Evolutionary conservation across 2,113 vertebrate genomes (phyloP).

Genomic region (Myotis yumanensis): DNA sequence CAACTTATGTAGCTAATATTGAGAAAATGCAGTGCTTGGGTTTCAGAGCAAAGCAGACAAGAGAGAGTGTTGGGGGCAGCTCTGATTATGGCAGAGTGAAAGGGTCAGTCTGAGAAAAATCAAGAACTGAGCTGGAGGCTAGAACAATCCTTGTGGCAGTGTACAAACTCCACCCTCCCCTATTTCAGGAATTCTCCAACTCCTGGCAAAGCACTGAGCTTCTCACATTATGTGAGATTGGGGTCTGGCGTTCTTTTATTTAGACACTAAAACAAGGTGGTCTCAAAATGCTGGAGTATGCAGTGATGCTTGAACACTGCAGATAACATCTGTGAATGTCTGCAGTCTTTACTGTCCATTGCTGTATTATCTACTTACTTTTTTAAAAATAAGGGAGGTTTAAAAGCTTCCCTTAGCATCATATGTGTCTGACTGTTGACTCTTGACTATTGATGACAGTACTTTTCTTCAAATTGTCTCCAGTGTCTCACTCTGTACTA

Average conservation of each 20-base stretch:
- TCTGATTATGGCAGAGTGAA: neutral
- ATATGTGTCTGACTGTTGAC: neutral
- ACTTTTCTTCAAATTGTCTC: neutral
- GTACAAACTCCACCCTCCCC: neutral
- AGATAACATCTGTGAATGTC: neutral
- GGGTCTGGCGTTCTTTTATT: neutral
- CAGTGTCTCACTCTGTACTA: neutral
- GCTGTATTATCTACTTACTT: neutral
- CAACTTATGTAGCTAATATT: neutral
- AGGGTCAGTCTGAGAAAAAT: neutral
- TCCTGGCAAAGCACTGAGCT: neutral
- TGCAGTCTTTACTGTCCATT: neutral
- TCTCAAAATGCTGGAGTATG: neutral
- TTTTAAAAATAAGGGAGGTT: neutral
- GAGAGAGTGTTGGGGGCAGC: neutral
- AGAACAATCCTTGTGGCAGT: too few species aligned
- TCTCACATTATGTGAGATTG: neutral
- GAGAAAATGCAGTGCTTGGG: neutral
- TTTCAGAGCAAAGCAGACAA: neutral
- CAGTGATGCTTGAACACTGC: neutral
- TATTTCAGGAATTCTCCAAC: neutral
- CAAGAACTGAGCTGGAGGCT: neutral
- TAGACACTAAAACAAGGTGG: neutral
- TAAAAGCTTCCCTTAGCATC: neutral
- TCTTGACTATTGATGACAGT: neutral